A percentile compares a stretch with the other conserved stretches of the same genome.
These are phyloP conservation scores for Romanogobio albipinnatus DNA, from an alignment of 2,113 vertebrate genomes.

Conservation along the genomic window DNA sequence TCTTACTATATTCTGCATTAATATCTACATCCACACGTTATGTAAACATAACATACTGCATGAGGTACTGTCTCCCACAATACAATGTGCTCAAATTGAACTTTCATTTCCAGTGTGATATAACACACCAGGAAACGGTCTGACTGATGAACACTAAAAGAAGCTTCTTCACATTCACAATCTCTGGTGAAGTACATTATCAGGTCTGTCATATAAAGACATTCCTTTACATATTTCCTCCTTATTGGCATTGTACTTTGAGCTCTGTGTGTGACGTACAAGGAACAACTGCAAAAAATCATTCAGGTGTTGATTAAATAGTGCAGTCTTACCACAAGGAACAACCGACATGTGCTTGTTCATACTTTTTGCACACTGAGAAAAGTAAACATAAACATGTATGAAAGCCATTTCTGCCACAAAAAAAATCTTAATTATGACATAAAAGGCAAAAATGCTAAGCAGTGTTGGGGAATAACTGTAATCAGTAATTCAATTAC, in stretches of 20 bases:
- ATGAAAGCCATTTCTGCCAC: no score
- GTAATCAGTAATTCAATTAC: no score
- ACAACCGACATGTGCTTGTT: not conserved
- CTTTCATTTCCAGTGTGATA: not conserved
- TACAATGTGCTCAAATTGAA: not conserved
- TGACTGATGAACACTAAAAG: no score
- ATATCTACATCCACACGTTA: not conserved
- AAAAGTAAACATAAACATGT: not conserved
- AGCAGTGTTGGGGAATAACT: no score
- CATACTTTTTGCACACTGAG: not conserved
- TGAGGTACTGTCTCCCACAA: conserved; percentile 33
- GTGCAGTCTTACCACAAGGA: no score
- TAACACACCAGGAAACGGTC: not conserved
- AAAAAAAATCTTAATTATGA: no score
- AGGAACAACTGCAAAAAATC: not conserved
- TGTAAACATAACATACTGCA: conserved; percentile 58
- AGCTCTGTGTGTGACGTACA: not conserved
- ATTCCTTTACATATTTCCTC: not conserved
- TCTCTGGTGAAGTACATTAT: not conserved
- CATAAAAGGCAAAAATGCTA: no score
- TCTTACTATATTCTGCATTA: not conserved
- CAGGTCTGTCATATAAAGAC: not conserved
- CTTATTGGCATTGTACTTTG: not conserved
- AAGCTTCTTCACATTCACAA: not conserved
- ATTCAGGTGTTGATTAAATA: no score